Evolutionary conservation across 1,140 invertebrate species (phyloP).

Genomic region (Drosophila athabasca): DNA sequence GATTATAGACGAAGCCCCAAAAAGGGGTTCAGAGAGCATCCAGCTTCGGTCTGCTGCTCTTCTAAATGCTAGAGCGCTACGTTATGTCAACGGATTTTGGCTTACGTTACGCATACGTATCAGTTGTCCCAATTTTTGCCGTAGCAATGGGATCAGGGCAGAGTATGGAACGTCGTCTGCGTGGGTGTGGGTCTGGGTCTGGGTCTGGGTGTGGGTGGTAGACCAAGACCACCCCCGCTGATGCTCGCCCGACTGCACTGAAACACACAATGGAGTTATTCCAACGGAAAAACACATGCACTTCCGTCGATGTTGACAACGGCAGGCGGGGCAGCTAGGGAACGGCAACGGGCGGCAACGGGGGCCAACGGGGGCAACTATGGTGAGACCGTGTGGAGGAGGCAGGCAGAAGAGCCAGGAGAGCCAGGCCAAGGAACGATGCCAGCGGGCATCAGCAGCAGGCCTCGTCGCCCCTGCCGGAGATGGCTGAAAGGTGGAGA

Average conservation of each 20-base stretch:
- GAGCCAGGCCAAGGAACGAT: slow-evolving; percentile 6
- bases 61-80: slow-evolving; percentile 32
- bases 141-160: slow-evolving; percentile 3
- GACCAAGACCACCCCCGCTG: slow-evolving; percentile 37
- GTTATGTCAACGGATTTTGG: slow-evolving; percentile 48
- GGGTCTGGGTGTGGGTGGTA: background rate
- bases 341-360: background rate
- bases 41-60: slow-evolving; percentile 40
- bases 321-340: slow-evolving; percentile 33
- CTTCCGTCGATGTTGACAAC: slow-evolving; percentile 74
- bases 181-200: too few relatives aligned
- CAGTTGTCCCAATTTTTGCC: slow-evolving; percentile 51
- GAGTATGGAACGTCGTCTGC: too few relatives aligned
- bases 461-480: slow-evolving; percentile 15
- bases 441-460: slow-evolving; percentile 32
- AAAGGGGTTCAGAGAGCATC: slow-evolving; percentile 23
- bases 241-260: slow-evolving; percentile 71
- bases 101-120: slow-evolving; percentile 70
- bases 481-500: background rate
- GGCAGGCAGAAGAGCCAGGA: background rate
- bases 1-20: background rate
- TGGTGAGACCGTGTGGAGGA: background rate
- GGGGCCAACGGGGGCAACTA: background rate
- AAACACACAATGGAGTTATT: slow-evolving; percentile 81
- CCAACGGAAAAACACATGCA: slow-evolving; percentile 82